These are phyloP conservation scores for Cyanocitta stelleri DNA, from an alignment of 2,113 vertebrate species.

Conservation along the genomic window DNA sequence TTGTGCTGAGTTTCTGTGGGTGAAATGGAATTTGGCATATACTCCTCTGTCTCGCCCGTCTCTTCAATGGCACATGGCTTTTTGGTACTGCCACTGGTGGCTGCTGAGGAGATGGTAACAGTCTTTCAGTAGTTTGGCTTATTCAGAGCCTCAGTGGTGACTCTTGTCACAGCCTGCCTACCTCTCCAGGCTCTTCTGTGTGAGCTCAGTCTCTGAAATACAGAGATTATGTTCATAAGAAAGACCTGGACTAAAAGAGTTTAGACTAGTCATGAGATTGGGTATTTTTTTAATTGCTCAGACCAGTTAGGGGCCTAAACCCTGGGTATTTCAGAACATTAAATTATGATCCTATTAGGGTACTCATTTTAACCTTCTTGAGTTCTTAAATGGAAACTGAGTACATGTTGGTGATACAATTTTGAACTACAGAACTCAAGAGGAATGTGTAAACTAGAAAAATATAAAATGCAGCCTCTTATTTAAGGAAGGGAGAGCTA, in stretches of 20 bases:
- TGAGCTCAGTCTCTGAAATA: neutral
- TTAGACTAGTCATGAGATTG: neutral
- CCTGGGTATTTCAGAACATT: neutral
- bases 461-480: neutral
- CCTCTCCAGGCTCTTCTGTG: neutral
- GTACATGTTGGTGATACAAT: rapidly evolving
- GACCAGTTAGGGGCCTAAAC: neutral
- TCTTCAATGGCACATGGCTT: rapidly evolving
- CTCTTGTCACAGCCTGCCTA: neutral
- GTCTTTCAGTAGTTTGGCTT: neutral
- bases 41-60: neutral
- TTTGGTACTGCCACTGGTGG: neutral
- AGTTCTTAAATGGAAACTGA: neutral
- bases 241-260: neutral
- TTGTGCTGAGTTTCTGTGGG: neutral
- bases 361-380: neutral
- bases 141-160: neutral
- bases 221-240: neutral
- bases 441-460: neutral
- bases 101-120: neutral
- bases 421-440: neutral
- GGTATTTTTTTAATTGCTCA: neutral
- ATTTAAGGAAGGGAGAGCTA: neutral
- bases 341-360: neutral
- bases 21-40: neutral